These are phyloP conservation scores for Phyllostomus hastatus DNA, from an alignment of 2,113 vertebrate species.

Conservation along the genomic window DNA sequence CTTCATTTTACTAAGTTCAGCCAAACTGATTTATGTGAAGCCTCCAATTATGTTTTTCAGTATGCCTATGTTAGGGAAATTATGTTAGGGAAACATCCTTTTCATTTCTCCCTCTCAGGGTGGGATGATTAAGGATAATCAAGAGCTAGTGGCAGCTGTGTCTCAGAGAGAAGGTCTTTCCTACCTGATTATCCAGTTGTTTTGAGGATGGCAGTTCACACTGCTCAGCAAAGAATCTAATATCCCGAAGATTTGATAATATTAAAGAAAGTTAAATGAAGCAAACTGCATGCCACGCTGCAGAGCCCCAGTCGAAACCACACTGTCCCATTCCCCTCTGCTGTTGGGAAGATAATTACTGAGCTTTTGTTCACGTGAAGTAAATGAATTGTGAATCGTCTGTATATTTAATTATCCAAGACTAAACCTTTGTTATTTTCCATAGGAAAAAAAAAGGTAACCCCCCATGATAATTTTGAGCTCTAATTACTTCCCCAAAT, in stretches of 20 bases:
- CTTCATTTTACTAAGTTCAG: slow-evolving; percentile 55
- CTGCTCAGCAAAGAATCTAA: slow-evolving; percentile 33
- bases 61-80: slow-evolving; percentile 29
- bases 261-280: slow-evolving; percentile 51
- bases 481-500: slow-evolving; percentile 36
- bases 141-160: background rate
- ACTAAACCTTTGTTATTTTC: slow-evolving; percentile 51
- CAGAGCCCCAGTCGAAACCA: slow-evolving; percentile 8
- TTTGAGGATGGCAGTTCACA: slow-evolving; percentile 25
- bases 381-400: slow-evolving; percentile 60
- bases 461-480: background rate
- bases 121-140: slow-evolving; percentile 49
- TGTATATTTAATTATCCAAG: slow-evolving; percentile 57
- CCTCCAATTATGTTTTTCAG: slow-evolving; percentile 60
- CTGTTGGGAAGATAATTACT: slow-evolving; percentile 42
- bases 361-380: slow-evolving; percentile 40
- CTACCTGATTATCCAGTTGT: slow-evolving; percentile 51
- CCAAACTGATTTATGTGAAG: slow-evolving; percentile 58
- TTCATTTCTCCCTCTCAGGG: slow-evolving; percentile 6
- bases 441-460: background rate
- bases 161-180: slow-evolving; percentile 28
- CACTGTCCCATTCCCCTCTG: slow-evolving; percentile 11
- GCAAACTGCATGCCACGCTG: background rate
- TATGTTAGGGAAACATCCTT: slow-evolving; percentile 49
- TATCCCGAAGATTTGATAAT: slow-evolving; percentile 56